These are phyloP conservation scores for Cephus pygmeus DNA, from an alignment of 2,888 invertebrate genomes.

Conservation along the genomic window DNA sequence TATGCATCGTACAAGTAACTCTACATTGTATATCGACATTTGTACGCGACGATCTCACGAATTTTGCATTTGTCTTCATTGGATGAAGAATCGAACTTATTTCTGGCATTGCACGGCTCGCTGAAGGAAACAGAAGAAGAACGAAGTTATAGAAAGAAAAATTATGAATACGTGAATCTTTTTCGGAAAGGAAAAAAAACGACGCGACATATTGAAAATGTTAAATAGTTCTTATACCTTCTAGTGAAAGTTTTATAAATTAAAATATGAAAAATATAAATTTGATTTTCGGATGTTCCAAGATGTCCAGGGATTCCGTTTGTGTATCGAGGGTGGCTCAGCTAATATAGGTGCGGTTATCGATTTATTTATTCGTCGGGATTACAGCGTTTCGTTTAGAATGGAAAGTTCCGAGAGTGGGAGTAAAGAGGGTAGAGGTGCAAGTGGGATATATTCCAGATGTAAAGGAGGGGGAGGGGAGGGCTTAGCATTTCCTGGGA, in stretches of 20 bases:
- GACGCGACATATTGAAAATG: too few species aligned
- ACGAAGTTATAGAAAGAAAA: too few species aligned
- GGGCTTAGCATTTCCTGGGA: not conserved
- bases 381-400: not conserved
- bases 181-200: too few species aligned
- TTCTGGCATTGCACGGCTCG: too few species aligned
- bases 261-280: too few species aligned
- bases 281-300: not conserved
- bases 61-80: not conserved
- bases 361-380: not conserved
- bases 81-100: not conserved
- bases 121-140: too few species aligned
- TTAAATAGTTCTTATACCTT: too few species aligned
- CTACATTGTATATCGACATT: not conserved
- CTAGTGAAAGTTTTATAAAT: too few species aligned
- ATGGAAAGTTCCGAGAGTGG: not conserved
- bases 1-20: not conserved
- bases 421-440: not conserved
- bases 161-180: too few species aligned
- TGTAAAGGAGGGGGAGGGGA: not conserved
- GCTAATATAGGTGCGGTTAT: not conserved
- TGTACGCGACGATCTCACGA: not conserved
- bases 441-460: not conserved
- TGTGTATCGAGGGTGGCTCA: not conserved
- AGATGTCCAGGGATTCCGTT: not conserved